Percentiles rank a stretch among this genome's conserved stretches.
phyloP scores from a whole-genome alignment of 2,888 invertebrate genomes.

The Lacanobia oleracea region DNA sequence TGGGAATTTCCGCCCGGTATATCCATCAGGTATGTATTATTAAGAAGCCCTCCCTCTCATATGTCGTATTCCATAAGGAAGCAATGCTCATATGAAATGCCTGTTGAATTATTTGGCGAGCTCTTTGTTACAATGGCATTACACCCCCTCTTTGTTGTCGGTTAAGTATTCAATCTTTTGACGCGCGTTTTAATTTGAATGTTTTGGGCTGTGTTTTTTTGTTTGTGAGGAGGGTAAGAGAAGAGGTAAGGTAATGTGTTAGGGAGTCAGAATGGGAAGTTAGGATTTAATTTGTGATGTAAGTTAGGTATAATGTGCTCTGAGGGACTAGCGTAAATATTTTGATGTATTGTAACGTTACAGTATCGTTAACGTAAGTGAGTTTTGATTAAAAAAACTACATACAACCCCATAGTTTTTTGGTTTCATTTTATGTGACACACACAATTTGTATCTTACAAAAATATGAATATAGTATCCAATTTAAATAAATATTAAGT shows the following conservation, averaged over 20 bases:
- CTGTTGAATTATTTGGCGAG: conserved; percentile 63
- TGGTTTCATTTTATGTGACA: too few species aligned
- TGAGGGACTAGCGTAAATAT: too few species aligned
- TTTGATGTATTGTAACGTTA: too few species aligned
- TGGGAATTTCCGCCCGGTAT: conserved; percentile 38
- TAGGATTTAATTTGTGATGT: conserved; percentile 1
- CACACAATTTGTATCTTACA: too few species aligned
- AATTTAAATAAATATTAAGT: too few species aligned
- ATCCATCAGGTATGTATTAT: conserved; percentile 65
- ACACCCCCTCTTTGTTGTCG: conserved; percentile 53
- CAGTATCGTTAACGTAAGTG: too few species aligned
- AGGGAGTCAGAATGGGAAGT: background rate
- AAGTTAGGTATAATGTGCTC: too few species aligned
- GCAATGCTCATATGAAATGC: conserved; percentile 69
- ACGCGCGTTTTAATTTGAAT: conserved; percentile 59
- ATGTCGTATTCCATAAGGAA: conserved; percentile 61
- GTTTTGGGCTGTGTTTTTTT: conserved; percentile 16
- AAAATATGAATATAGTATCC: too few species aligned
- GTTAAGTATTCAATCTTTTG: conserved; percentile 57
- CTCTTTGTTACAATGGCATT: conserved; percentile 57
- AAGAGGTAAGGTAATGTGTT: background rate
- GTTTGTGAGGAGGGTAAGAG: too few species aligned
- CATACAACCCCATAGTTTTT: too few species aligned
- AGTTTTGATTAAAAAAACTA: too few species aligned
- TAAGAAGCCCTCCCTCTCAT: conserved; percentile 54